A percentile compares a stretch with the other conserved stretches of the same genome.
Evolutionary conservation across 2,113 vertebrate genomes (phyloP).

Genomic region (Entomyzon cyanotis): DNA sequence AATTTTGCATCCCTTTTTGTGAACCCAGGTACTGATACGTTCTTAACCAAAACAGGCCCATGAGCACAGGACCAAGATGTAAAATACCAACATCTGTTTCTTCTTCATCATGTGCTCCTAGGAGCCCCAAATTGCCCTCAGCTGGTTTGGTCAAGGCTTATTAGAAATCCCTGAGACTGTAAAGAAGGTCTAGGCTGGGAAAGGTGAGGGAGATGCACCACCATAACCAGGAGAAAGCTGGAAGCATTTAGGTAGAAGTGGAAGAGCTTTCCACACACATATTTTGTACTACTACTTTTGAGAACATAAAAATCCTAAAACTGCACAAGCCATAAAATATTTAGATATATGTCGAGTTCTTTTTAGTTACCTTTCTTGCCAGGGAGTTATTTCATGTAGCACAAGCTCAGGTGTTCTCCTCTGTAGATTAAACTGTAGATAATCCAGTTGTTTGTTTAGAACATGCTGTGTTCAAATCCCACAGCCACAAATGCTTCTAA

Average conservation of each 20-base stretch:
- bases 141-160: background rate
- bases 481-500: background rate
- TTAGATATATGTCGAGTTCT: background rate
- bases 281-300: background rate
- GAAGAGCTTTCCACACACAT: background rate
- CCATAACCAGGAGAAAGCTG: background rate
- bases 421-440: background rate
- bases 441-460: background rate
- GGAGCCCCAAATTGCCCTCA: background rate
- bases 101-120: background rate
- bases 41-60: background rate
- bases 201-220: background rate
- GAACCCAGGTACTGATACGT: background rate
- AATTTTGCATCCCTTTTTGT: background rate
- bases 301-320: background rate
- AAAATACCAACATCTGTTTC: background rate
- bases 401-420: background rate
- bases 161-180: background rate
- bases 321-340: background rate
- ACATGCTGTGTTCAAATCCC: background rate
- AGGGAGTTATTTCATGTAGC: background rate
- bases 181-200: background rate
- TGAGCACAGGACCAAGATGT: background rate
- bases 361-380: background rate
- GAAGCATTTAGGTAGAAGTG: background rate